Evolutionary conservation across 2,888 invertebrate genomes (phyloP), one percentile per base, ranked within the genome.

Genomic region (Philereme transversata): DNA sequence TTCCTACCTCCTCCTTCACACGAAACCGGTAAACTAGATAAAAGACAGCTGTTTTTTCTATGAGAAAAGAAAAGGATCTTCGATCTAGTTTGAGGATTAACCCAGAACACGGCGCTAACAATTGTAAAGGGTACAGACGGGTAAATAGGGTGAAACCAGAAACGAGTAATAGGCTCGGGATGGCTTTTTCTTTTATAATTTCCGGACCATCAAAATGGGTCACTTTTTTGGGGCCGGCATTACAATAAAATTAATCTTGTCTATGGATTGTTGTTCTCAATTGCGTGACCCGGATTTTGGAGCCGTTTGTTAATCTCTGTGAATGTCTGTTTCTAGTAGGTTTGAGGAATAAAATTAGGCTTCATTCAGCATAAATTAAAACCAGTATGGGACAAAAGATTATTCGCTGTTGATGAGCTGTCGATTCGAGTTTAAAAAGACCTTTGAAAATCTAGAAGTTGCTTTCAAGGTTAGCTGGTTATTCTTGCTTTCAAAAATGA

Each of bases 21-120:
- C 57, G 65, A 67, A 83, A 63, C 83, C 82, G 78, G 83, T 81
- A 80, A 73, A 71, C 76, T 84, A 86, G 83, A 80, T 72, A 82
- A 77, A 62, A 76, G 68, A 71, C 74, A 76, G 74, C 71, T 76
- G 77, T 68, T 75, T 72, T 41, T 69, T 77, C 85, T 86, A 86
- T 84, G 83, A 84, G 82, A 82, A 84, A 73, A 52, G 47, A 66
- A 81, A 83, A 73, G 57, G 45, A 66, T 65, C 54, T 59, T 52
- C 40, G 62, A 68, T 73, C 73, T 79, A 80, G 74, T 74, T 75
- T 66, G 60, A 70, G 78, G 77, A 84, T 83, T 81, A 82, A 64
- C 68, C 63, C 64, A 75, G 67, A 75, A 79, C 73, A 77, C 70
- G 74, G 64, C 62, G 67, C 50, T 54, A 62, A 73, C 74, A 76